These are phyloP conservation scores for Montipora foliosa DNA, from an alignment of 64 coral and sea anemone species.

Conservation along the genomic window DNA sequence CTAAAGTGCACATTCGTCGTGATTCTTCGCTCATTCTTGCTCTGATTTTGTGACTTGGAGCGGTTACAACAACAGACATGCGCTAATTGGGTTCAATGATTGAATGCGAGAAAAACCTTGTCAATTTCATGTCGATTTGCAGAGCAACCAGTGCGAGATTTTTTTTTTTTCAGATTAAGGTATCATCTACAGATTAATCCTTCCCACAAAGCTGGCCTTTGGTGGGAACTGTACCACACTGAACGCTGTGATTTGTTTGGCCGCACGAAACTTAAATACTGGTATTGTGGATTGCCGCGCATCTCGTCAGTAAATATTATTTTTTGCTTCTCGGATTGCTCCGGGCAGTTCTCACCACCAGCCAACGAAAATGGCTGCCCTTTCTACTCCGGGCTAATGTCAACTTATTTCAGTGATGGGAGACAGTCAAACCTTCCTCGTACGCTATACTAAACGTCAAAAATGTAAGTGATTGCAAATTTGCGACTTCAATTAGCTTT, in stretches of 20 bases:
- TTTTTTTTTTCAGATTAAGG: conserved; percentile 25
- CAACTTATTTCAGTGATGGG: not conserved
- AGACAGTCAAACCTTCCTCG: conserved; percentile 65
- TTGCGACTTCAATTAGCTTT: not conserved
- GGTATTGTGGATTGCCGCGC: not conserved
- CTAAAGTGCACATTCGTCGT: not conserved
- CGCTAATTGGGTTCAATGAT: conserved; percentile 44
- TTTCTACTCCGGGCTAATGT: conserved; percentile 9
- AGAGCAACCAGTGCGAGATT: not conserved
- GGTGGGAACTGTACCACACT: not conserved
- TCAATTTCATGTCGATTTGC: conserved; percentile 38
- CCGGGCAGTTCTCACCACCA: not conserved
- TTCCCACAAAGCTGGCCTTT: not conserved
- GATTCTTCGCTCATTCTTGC: not conserved
- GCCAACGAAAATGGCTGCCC: not conserved
- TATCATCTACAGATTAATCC: conserved; percentile 15
- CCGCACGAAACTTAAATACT: not conserved
- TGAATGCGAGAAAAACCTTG: conserved; percentile 2
- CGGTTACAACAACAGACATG: not conserved
- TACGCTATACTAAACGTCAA: conserved; percentile 70
- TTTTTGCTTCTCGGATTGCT: not conserved
- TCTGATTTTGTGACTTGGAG: not conserved
- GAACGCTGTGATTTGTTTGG: conserved; percentile 3
- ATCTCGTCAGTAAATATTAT: not conserved
- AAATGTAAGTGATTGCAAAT: conserved; percentile 66